These are phyloP conservation scores for Cranoglanis bouderius DNA, from an alignment of 2,113 vertebrate species.

Conservation along the genomic window DNA sequence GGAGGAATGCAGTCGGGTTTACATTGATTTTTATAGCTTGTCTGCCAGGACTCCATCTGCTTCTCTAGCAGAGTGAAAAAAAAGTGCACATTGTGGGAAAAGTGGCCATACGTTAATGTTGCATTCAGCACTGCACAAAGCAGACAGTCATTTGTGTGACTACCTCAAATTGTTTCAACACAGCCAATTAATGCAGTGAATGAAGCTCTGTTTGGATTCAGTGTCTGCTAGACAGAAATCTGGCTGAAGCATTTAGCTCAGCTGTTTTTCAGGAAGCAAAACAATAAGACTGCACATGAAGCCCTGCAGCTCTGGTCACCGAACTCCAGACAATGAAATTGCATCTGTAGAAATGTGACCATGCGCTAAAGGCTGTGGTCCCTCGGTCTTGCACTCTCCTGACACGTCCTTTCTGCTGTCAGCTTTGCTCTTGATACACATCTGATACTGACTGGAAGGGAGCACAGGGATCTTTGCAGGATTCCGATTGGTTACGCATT, in stretches of 20 bases:
- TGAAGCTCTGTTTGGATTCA: slow-evolving; percentile 31
- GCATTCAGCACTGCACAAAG: slow-evolving; percentile 15
- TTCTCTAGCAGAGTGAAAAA: slow-evolving; percentile 10
- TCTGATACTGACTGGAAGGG: not conserved
- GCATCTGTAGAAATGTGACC: not conserved
- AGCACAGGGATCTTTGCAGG: not conserved
- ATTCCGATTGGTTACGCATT: not conserved
- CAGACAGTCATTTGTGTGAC: slow-evolving; percentile 18
- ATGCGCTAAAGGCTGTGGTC: not conserved
- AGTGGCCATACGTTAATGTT: not conserved
- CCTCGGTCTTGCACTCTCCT: not conserved
- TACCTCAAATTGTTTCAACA: slow-evolving; percentile 27
- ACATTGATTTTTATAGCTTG: slow-evolving; percentile 21
- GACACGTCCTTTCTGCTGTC: not conserved
- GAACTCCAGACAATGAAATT: not conserved
- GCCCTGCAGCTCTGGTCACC: not conserved
- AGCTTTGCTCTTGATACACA: not conserved
- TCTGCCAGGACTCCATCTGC: slow-evolving; percentile 16
- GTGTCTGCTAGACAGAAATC: slow-evolving; percentile 3
- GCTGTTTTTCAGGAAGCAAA: not conserved
- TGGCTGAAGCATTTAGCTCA: not conserved
- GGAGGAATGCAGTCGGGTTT: slow-evolving; percentile 58
- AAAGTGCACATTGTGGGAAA: slow-evolving; percentile 32
- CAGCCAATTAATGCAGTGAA: slow-evolving; percentile 27
- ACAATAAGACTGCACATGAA: slow-evolving; percentile 12